Evolutionary conservation across 2,888 invertebrate genomes (phyloP), one percentile per base, ranked within the genome.

Genomic region (Limnephilus marmoratus): DNA sequence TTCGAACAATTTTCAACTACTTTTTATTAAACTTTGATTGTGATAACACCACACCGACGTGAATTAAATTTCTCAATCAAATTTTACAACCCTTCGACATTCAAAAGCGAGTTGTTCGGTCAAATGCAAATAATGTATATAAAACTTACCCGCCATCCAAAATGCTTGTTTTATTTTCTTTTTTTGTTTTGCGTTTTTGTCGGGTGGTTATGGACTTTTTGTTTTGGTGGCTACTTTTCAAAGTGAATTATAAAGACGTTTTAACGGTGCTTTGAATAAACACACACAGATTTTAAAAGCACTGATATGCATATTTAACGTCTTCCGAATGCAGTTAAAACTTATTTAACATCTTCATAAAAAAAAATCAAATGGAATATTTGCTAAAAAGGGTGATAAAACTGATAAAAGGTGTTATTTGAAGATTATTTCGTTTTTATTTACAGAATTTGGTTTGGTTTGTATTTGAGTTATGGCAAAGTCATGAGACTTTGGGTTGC

Each of bases 311-410:
- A 83, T 91, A 91, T 90, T 90, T 24, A 41, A 9, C 31, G 68
- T 85, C 41, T 88, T 90, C 85, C 37, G 83, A 90, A 68, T 81
- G 82, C 53, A 49, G 68, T 41, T 45, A 81, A 81, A 91, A 91
- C 88, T 85, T 90, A 91, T 83, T 45, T 49, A 82, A 83, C 89
- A 68, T 37, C 90, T 49, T 49, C 13, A 80, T 53, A 41, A 80
- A 68, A 41, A 80, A 68, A 81, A n/a, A 81, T 29, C 31, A 31
- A 85, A 90, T 68, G 4, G 9, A n/a, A 68, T 68, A 0, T 9
- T 68, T 68, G 2, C 24, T 24, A n/a, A 68, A 68, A 68, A n/a
- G n/a, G n/a, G n/a, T n/a, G n/a, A n/a, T n/a, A n/a, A 24, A 68
- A n/a, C 9, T 68, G 68, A 24, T 68, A 68, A 68, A 68, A 24